Percentiles rank a stretch among this genome's conserved stretches.
Conservation (phyloP, 2,888 invertebrate genomes). For the Rhogogaster chlorosoma region DNA sequence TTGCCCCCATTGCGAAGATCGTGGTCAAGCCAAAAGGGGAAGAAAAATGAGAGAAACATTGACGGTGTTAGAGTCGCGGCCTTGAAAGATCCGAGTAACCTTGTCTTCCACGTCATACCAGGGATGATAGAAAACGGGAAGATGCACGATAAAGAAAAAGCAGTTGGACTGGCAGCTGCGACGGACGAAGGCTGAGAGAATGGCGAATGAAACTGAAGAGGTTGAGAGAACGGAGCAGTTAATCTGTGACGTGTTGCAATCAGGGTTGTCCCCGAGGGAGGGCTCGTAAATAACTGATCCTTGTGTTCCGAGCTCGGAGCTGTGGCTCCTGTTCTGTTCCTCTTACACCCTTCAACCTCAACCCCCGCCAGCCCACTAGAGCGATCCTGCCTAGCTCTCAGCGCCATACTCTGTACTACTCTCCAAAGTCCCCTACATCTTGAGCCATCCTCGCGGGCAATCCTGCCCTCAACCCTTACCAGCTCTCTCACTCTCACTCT, state of each 20-base stretch:
- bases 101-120: not conserved
- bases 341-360: conserved; percentile 29
- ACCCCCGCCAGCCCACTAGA: not conserved
- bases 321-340: conserved; percentile 32
- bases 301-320: conserved; percentile 52
- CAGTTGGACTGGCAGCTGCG: not conserved
- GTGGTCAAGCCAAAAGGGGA: not conserved
- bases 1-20: not conserved
- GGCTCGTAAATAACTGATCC: conserved; percentile 60
- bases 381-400: conserved; percentile 1
- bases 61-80: not conserved
- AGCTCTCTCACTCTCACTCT: conserved; percentile 40
- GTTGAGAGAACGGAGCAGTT: conserved; percentile 54
- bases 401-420: conserved; percentile 29
- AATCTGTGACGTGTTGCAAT: conserved; percentile 65
- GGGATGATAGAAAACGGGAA: not conserved
- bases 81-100: not conserved
- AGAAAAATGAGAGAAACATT: not conserved
- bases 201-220: conserved; percentile 46
- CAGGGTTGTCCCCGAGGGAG: conserved; percentile 61
- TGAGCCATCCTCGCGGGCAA: conserved; percentile 45
- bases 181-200: not conserved
- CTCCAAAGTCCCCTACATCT: conserved; percentile 49
- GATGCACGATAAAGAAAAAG: not conserved
- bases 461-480: conserved; percentile 40